Percentiles rank a stretch among this genome's conserved stretches.
Evolutionary conservation across 2,797 vertebrate species (phyloP).

Genomic region (Acridotheres tristis): DNA sequence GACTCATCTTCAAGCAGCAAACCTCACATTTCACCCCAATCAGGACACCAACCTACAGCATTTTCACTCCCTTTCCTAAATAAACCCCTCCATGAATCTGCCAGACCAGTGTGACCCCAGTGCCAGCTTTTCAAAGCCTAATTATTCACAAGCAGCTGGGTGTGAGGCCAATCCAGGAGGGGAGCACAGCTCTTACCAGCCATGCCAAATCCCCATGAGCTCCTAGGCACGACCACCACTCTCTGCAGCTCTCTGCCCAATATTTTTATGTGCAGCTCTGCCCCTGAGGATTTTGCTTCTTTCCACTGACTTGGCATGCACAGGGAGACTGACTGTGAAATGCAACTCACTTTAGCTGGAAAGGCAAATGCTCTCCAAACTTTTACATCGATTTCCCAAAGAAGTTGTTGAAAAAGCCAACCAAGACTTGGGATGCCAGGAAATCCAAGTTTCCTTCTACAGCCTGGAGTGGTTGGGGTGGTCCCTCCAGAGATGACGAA

Average conservation of each 20-base stretch:
- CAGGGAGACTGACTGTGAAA: neutral
- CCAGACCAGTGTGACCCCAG: neutral
- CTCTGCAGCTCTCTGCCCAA: neutral
- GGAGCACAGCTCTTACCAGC: neutral
- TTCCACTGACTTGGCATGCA: neutral
- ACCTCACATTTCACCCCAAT: rapidly evolving
- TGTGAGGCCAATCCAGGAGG: neutral
- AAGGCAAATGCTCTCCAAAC: neutral
- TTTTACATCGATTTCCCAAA: neutral
- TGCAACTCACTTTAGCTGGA: neutral
- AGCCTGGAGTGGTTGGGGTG: neutral
- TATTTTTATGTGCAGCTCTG: neutral
- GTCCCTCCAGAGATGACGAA: neutral
- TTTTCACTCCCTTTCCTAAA: neutral
- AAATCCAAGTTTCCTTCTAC: neutral
- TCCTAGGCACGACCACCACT: neutral
- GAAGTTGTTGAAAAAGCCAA: neutral
- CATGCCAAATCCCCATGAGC: neutral
- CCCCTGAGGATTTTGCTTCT: neutral
- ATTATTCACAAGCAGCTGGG: neutral
- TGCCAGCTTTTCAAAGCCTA: neutral
- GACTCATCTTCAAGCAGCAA: neutral
- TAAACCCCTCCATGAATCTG: neutral
- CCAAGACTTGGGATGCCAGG: neutral
- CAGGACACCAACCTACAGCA: neutral